Evolutionary conservation across 2,797 vertebrate genomes (phyloP).

Genomic region (Megalops cyprinoides): DNA sequence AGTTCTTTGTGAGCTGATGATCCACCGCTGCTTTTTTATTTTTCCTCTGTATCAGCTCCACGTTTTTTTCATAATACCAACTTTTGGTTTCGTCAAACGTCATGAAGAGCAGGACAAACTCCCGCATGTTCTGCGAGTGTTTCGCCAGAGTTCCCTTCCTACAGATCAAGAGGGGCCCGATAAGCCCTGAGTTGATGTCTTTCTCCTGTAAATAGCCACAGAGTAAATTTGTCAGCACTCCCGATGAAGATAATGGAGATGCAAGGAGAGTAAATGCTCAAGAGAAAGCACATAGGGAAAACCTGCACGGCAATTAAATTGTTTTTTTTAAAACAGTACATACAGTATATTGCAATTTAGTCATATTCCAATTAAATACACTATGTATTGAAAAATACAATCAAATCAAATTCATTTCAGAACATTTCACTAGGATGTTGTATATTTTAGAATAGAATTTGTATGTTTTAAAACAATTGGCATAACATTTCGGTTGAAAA

Average conservation of each 20-base stretch:
- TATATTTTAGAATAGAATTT: too few species aligned
- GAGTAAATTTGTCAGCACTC: background rate
- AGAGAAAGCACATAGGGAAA: too few species aligned
- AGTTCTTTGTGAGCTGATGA: conserved; percentile 61
- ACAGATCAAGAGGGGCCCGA: conserved; percentile 92
- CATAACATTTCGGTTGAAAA: background rate
- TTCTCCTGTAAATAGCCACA: conserved; percentile 77
- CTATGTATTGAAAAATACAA: too few species aligned
- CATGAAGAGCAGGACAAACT: conserved; percentile 92
- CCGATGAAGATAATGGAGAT: background rate
- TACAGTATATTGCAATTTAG: background rate
- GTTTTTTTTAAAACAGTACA: too few species aligned
- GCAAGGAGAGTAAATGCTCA: too few species aligned
- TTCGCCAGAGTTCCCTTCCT: conserved; percentile 74
- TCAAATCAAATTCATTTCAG: too few species aligned
- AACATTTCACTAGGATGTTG: too few species aligned
- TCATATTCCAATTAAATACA: too few species aligned
- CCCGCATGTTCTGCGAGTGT: conserved; percentile 58
- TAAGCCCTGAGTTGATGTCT: conserved; percentile 90
- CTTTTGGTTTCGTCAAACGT: conserved; percentile 94
- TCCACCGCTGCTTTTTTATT: conserved; percentile 49
- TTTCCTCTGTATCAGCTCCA: conserved; percentile 63
- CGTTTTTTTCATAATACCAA: conserved; percentile 85
- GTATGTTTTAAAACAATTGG: background rate
- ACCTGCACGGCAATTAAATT: too few species aligned